A percentile compares a stretch with the other conserved stretches of the same genome.
Evolutionary conservation across 1,140 invertebrate species (phyloP).

Genomic region (Hycleus phaleratus): DNA sequence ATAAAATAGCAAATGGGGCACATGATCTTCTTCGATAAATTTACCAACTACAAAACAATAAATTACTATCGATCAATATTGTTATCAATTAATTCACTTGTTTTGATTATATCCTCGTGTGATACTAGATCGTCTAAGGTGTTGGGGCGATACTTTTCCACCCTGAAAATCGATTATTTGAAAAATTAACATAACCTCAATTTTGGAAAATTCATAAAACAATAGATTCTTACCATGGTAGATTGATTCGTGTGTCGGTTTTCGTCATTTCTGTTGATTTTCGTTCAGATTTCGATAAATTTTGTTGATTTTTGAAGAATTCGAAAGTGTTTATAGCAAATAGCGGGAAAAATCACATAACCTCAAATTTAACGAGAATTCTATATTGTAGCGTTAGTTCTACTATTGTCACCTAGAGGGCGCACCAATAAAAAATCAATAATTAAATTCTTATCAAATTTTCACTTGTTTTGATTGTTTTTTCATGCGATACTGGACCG

Average conservation of each 20-base stretch:
- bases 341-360: no score
- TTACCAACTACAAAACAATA: slow-evolving; percentile 65
- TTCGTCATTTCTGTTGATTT: background rate
- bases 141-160: slow-evolving; percentile 95
- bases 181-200: background rate
- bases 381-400: no score
- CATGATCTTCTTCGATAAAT: slow-evolving; percentile 85
- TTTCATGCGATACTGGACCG: slow-evolving; percentile 94
- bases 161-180: slow-evolving; percentile 55
- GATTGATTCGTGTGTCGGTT: background rate
- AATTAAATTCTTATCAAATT: background rate
- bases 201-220: background rate
- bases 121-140: slow-evolving; percentile 90
- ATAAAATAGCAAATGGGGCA: slow-evolving; percentile 97
- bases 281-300: background rate
- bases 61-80: background rate
- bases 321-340: no score
- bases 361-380: no score
- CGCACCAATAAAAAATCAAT: slow-evolving; percentile 58
- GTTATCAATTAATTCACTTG: slow-evolving; percentile 63
- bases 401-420: no score
- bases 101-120: slow-evolving; percentile 93
- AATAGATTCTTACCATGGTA: slow-evolving; percentile 1
- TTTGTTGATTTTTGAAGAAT: no score
- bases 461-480: slow-evolving; percentile 93